Evolutionary conservation across 2,888 invertebrate genomes (phyloP).

Genomic region (Glyphotaelius pellucidus): DNA sequence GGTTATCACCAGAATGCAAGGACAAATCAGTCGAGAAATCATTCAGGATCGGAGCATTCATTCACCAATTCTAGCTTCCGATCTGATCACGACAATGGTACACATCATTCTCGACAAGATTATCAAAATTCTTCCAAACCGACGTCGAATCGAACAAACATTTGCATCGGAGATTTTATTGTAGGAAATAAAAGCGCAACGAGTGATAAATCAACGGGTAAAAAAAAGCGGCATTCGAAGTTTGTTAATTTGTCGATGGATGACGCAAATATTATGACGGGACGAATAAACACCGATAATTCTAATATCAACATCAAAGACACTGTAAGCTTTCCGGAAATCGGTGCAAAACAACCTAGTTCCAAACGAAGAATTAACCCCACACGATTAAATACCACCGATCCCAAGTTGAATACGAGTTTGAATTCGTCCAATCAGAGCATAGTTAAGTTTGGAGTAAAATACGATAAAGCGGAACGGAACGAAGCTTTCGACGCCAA

Average conservation of each 20-base stretch:
- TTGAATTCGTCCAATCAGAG: background rate
- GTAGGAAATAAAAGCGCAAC: constrained; percentile 64
- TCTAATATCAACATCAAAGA: constrained; percentile 70
- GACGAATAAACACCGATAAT: constrained; percentile 53
- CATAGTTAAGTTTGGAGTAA: constrained; percentile 66
- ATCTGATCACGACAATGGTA: constrained; percentile 2
- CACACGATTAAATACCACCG: constrained; percentile 71
- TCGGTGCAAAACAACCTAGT: constrained; percentile 72
- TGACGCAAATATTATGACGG: constrained; percentile 58
- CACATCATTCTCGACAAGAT: constrained; percentile 17
- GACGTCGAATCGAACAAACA: constrained; percentile 60
- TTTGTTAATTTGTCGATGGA: constrained; percentile 67
- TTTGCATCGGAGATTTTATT: constrained; percentile 71
- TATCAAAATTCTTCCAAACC: constrained; percentile 25
- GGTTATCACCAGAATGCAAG: constrained; percentile 4
- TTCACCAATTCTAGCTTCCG: constrained; percentile 11
- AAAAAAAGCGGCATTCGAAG: constrained; percentile 69
- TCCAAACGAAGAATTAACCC: constrained; percentile 77
- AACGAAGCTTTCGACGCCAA: constrained; percentile 73
- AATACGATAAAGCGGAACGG: constrained; percentile 68
- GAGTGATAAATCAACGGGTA: constrained; percentile 68
- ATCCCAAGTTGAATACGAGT: constrained; percentile 54
- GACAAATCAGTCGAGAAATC: constrained; percentile 17
- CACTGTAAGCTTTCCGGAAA: constrained; percentile 74
- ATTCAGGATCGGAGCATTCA: constrained; percentile 15